phyloP scores from a whole-genome alignment of 2,888 invertebrate species.

The Troides oblongomaculatus region DNA sequence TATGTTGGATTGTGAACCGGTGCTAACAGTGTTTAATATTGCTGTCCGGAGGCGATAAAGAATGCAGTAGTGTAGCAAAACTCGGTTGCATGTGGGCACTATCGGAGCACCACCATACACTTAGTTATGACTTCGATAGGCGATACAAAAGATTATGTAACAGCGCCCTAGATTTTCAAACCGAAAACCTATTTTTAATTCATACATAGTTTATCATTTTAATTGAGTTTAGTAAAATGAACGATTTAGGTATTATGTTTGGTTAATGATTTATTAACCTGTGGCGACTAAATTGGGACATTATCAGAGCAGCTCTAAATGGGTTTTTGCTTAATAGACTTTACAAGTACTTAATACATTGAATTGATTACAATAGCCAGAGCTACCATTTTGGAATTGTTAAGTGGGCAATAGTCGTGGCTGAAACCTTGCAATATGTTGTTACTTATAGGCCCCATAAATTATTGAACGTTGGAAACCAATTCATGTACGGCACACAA shows the following conservation, averaged over 20 bases:
- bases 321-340: slow-evolving; percentile 24
- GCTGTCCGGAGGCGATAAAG: slow-evolving; percentile 24
- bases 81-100: slow-evolving; percentile 59
- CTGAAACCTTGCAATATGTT: slow-evolving; percentile 3
- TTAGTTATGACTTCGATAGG: slow-evolving; percentile 39
- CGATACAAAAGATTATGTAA: slow-evolving; percentile 37
- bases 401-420: slow-evolving; percentile 18
- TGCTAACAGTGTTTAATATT: slow-evolving; percentile 17
- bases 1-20: slow-evolving; percentile 24
- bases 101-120: slow-evolving; percentile 54
- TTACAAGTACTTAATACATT: slow-evolving; percentile 27
- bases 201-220: not conserved
- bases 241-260: slow-evolving; percentile 12
- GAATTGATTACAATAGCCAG: slow-evolving; percentile 26
- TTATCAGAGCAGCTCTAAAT: slow-evolving; percentile 22
- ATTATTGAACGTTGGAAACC: not conserved
- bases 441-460: not conserved
- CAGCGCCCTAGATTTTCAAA: slow-evolving; percentile 40
- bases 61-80: slow-evolving; percentile 37
- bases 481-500: not conserved
- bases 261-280: slow-evolving; percentile 8
- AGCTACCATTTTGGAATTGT: slow-evolving; percentile 28
- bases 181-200: slow-evolving; percentile 7
- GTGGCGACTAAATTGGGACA: slow-evolving; percentile 23
- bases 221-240: slow-evolving; percentile 28